These are phyloP conservation scores for Australoheros facetus DNA, from an alignment of 2,797 vertebrate genomes.

Conservation along the genomic window DNA sequence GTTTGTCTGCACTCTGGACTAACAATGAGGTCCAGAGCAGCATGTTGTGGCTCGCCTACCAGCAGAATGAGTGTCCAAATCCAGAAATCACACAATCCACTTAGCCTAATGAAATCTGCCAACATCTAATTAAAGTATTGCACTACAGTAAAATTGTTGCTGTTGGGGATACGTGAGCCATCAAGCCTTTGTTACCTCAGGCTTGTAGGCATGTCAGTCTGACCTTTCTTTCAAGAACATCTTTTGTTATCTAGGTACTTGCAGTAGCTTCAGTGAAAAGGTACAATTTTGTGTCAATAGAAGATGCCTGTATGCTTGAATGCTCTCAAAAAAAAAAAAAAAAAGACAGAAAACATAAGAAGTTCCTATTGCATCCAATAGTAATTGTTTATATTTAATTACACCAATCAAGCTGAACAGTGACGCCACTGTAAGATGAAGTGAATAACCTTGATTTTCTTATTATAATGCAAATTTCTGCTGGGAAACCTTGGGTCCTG, in stretches of 20 bases:
- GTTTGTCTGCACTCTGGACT: slow-evolving; percentile 52
- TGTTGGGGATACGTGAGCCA: background rate
- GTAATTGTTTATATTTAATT: background rate
- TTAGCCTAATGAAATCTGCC: slow-evolving; percentile 9
- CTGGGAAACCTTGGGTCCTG: background rate
- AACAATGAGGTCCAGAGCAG: slow-evolving; percentile 52
- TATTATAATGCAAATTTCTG: background rate
- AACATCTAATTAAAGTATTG: slow-evolving; percentile 14
- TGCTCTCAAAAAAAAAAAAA: background rate
- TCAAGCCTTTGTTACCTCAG: background rate
- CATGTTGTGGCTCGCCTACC: slow-evolving; percentile 33
- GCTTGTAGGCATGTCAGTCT: background rate
- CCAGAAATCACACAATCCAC: slow-evolving; percentile 14
- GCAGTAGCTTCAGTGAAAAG: background rate
- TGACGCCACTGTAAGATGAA: fast-evolving
- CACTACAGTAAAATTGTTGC: slow-evolving; percentile 4
- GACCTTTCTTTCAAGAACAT: slow-evolving; percentile 3
- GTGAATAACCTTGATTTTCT: background rate
- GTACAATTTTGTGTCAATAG: background rate
- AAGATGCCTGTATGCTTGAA: background rate
- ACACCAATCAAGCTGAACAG: background rate
- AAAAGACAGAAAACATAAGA: background rate
- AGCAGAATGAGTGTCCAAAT: slow-evolving; percentile 27
- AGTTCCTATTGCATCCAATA: background rate
- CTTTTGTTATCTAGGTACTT: background rate